A percentile compares a stretch with the other conserved stretches of the same genome.
Evolutionary conservation across 2,888 invertebrate species (phyloP).

Genomic region (Cheilosia variabilis): DNA sequence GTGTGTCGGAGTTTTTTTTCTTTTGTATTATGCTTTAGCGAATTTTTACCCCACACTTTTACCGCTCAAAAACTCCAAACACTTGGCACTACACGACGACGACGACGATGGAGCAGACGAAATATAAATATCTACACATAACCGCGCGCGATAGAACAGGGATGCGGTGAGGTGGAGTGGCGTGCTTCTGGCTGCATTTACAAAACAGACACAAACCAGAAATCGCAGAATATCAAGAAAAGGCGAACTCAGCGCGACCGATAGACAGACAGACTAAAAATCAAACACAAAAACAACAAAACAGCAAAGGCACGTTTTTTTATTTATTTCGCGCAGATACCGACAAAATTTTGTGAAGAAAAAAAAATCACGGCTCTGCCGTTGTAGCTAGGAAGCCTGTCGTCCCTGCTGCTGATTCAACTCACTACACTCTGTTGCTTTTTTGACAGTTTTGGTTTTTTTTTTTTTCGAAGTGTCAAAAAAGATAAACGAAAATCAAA

Average conservation of each 20-base stretch:
- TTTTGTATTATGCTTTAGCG: slow-evolving; percentile 49
- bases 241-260: slow-evolving; percentile 52
- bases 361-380: slow-evolving; percentile 13
- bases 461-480: slow-evolving; percentile 52
- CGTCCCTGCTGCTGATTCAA: slow-evolving; percentile 3
- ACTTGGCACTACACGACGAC: slow-evolving; percentile 50
- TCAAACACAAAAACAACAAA: slow-evolving; percentile 19
- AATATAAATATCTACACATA: slow-evolving; percentile 46
- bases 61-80: slow-evolving; percentile 46
- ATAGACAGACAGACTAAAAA: slow-evolving; percentile 41
- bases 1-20: slow-evolving; percentile 59
- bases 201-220: slow-evolving; percentile 65
- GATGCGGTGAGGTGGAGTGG: slow-evolving; percentile 12
- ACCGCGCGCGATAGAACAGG: slow-evolving; percentile 15
- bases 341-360: slow-evolving; percentile 12
- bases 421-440: slow-evolving; percentile 24
- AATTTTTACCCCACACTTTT: slow-evolving; percentile 49
- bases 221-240: slow-evolving; percentile 59
- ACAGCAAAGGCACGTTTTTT: slow-evolving; percentile 49
- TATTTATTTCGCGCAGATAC: slow-evolving; percentile 46
- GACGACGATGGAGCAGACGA: slow-evolving; percentile 1
- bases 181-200: slow-evolving; percentile 46
- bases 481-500: slow-evolving; percentile 17
- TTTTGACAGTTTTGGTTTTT: slow-evolving; percentile 32
- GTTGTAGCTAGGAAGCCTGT: slow-evolving; percentile 1